Evolutionary conservation across 2,113 vertebrate genomes (phyloP).

Genomic region (Perca schrenkii): DNA sequence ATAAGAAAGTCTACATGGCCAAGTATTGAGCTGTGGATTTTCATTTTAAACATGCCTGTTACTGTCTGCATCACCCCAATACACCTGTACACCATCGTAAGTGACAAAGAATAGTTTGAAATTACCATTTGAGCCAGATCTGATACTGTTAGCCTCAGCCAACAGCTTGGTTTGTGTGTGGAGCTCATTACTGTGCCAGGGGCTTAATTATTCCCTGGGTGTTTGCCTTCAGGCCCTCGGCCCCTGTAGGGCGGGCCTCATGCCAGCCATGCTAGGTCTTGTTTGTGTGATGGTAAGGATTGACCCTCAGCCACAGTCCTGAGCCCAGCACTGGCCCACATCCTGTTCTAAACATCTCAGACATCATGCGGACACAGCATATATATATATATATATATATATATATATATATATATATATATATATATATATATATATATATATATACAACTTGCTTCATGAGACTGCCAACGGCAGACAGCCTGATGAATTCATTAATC

Average conservation of each 20-base stretch:
- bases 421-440: too few species aligned
- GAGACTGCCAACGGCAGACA: conserved; percentile 35
- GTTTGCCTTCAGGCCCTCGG: conserved; percentile 64
- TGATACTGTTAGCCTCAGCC: conserved; percentile 52
- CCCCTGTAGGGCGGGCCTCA: conserved; percentile 68
- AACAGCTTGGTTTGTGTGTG: conserved; percentile 43
- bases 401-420: too few species aligned
- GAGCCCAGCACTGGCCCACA: conserved; percentile 52
- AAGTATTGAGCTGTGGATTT: background rate
- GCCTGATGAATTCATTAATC: conserved; percentile 49
- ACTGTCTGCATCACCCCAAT: background rate
- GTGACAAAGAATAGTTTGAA: conserved; percentile 12
- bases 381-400: too few species aligned
- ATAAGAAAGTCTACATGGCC: background rate
- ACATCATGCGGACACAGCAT: conserved; percentile 39
- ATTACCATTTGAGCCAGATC: conserved; percentile 26
- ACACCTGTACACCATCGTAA: background rate
- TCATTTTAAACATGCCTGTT: background rate
- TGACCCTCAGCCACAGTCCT: conserved; percentile 61
- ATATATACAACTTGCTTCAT: conserved; percentile 34
- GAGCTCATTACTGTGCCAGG: conserved; percentile 65
- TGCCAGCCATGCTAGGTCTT: conserved; percentile 71
- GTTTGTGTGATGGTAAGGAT: conserved; percentile 62
- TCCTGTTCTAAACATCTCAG: conserved; percentile 77
- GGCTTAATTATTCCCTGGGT: conserved; percentile 73